Base-by-base conservation (phyloP, 1,140 invertebrate species). In the Drosophila bifasciata region DNA sequence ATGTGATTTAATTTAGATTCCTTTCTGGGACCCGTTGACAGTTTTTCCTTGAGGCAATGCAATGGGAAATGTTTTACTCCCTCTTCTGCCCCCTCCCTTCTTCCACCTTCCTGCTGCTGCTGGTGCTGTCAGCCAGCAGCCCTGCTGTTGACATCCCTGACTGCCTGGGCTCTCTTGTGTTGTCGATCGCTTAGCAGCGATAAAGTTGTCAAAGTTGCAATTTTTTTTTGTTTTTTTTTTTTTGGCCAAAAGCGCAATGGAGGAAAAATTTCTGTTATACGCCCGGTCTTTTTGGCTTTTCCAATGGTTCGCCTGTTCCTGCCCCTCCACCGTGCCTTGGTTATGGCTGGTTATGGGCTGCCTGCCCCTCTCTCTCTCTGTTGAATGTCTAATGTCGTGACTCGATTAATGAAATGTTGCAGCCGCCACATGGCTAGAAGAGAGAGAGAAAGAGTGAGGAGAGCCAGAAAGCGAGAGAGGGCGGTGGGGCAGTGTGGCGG, bases 1-100 rank as follows among this genome's bases (percentile, higher is more conserved):
- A 86, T 73, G 78, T 86, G 81, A 86, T 86, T 86, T 86, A 86
- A 86, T 86, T 86, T 86, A 88, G 81, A 86, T 86, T 88, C 84
- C 51, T 80, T 64, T 56, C 44, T 57, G 53, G 32, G 62, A 43
- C 39, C 19, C 36, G 57, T 76, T 85, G 76, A 80, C 80, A 86
- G 80, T 86, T 80, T 85, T 86, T 74, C 81, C 52, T 68, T 49
- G 44, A 25, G 63, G 70, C 77, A 75, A 0, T n/a, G 19, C 19
- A n/a, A n/a, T 21, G 68, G 74, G 66, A 88, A 88, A 72, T 81
- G 58, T 76, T 83, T 56, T 59, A 58, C 60, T 66, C 61, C 44
- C 48, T 44, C 6, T 17, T 3, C 40, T 41, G 46, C 28, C 21
- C 16, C 55, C 23, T 3, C 32, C 21, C 5, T 11, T 11, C 8